phyloP scores from a whole-genome alignment of 92 coral and sea anemone genomes.

The Nematostella vectensis region DNA sequence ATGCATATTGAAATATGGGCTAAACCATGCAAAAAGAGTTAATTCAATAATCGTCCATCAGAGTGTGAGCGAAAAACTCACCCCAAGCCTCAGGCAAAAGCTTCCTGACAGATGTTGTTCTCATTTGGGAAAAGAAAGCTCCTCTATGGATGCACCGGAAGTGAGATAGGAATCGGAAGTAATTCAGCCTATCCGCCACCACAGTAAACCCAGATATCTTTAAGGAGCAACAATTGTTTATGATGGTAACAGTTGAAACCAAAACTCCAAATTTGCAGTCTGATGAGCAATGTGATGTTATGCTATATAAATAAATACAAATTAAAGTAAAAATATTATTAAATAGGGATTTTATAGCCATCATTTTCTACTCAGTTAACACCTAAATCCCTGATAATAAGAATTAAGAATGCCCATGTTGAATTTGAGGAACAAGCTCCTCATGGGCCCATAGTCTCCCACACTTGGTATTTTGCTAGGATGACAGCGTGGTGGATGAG shows the following conservation, averaged over 20 bases:
- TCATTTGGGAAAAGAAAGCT: constrained; percentile 89
- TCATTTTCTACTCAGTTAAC: not conserved
- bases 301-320: not conserved
- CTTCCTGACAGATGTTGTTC: constrained; percentile 93
- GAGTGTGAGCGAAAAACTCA: constrained; percentile 35
- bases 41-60: too few species aligned
- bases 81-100: constrained; percentile 99
- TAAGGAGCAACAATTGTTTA: not conserved
- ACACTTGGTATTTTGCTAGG: too few species aligned
- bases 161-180: constrained; percentile 86
- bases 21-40: too few species aligned
- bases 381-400: not conserved
- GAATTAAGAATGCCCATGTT: too few species aligned
- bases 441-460: too few species aligned
- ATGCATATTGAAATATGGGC: too few species aligned
- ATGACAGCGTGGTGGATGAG: too few species aligned
- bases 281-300: too few species aligned
- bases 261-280: too few species aligned
- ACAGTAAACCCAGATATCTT: constrained; percentile 77
- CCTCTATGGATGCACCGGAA: constrained; percentile 98
- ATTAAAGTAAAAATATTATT: not conserved
- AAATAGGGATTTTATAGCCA: not conserved
- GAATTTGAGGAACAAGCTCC: too few species aligned
- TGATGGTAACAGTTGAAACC: too few species aligned
- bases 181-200: constrained; percentile 89